Percentiles rank a stretch among this genome's conserved stretches.
Evolutionary conservation across 2,113 vertebrate species (phyloP).

Genomic region (Candoia aspera): DNA sequence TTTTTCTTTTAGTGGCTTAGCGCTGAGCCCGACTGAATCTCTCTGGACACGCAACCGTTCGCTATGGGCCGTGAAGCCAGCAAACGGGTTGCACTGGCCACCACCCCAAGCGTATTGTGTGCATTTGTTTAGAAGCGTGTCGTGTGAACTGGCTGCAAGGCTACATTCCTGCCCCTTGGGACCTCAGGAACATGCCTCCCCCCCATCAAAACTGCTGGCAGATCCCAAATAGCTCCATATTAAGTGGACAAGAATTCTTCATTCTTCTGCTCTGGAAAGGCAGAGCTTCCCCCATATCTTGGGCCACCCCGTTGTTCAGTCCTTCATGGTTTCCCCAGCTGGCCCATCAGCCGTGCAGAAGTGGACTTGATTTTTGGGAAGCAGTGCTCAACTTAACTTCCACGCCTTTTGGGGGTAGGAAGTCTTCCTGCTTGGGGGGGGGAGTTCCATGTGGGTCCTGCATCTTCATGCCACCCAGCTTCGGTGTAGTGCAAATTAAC

Average conservation of each 20-base stretch:
- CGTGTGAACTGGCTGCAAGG: too few species aligned
- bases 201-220: background rate
- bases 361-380: background rate
- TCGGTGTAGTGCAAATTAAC: background rate
- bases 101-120: background rate
- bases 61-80: background rate
- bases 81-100: fast-evolving
- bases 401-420: background rate
- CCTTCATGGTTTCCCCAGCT: background rate
- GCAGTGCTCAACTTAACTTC: background rate
- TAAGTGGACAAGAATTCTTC: background rate
- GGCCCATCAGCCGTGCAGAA: background rate
- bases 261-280: background rate
- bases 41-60: background rate
- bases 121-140: background rate
- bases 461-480: background rate
- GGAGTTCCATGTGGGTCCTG: background rate
- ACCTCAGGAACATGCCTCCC: background rate
- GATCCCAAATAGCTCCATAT: background rate
- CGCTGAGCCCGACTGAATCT: background rate
- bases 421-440: background rate
- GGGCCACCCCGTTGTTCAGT: fast-evolving
- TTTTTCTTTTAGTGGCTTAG: background rate
- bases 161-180: background rate
- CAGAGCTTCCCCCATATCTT: background rate